Conservation (phyloP, 1,140 invertebrate genomes). For the Paracyclopina nana region DNA sequence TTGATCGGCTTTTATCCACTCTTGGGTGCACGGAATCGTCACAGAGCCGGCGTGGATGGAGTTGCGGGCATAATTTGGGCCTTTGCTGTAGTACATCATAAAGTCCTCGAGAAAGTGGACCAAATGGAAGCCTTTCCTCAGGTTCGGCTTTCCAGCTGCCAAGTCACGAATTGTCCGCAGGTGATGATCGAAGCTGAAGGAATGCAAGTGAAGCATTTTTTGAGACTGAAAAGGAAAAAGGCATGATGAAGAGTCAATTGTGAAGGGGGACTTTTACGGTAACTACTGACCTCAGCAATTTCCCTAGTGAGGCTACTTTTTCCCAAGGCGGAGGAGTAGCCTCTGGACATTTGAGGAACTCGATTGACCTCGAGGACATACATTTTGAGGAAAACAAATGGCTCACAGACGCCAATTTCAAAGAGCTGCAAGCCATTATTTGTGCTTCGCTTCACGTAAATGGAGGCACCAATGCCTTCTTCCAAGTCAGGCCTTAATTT, state of each 20-base stretch:
- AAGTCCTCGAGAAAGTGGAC: slow-evolving; percentile 61
- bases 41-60: slow-evolving; percentile 43
- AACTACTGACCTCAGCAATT: slow-evolving; percentile 5
- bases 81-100: slow-evolving; percentile 58
- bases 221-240: not conserved
- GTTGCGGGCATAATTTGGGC: slow-evolving; percentile 60
- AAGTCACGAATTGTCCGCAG: slow-evolving; percentile 49
- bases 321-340: slow-evolving; percentile 5
- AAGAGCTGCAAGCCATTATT: slow-evolving; percentile 39
- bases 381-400: slow-evolving; percentile 52
- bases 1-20: slow-evolving; percentile 40
- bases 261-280: too few species aligned
- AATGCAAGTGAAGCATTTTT: slow-evolving; percentile 49
- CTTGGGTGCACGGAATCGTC: slow-evolving; percentile 35
- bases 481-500: slow-evolving; percentile 6
- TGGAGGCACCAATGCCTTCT: slow-evolving; percentile 14
- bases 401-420: slow-evolving; percentile 44
- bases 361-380: slow-evolving; percentile 45
- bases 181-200: slow-evolving; percentile 72
- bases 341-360: slow-evolving; percentile 27
- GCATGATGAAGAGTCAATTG: too few species aligned
- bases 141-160: slow-evolving; percentile 38
- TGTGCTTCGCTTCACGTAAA: slow-evolving; percentile 19
- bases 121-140: slow-evolving; percentile 48
- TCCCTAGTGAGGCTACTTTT: slow-evolving; percentile 23